Conservation (phyloP, 37 sponge, comb jelly and placozoan species). For the Agelas oroides region DNA sequence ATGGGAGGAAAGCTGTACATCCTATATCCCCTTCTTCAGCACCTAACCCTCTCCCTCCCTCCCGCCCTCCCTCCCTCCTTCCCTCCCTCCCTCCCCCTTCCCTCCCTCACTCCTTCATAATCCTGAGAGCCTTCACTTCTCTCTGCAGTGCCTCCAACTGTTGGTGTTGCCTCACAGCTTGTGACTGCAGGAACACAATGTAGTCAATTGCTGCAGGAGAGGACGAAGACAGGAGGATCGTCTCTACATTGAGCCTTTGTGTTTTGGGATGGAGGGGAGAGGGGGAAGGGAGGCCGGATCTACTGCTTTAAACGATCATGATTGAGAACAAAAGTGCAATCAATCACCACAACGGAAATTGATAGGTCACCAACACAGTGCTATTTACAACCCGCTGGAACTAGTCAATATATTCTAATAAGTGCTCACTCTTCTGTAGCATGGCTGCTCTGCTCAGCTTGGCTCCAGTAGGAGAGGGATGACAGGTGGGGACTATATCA, state of each 20-base stretch:
- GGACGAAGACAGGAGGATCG: no score
- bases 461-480: conserved; percentile 59
- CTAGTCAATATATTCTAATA: no score
- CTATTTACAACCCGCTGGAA: no score
- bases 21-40: no score
- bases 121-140: conserved; percentile 85
- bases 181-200: conserved; percentile 62
- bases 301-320: not conserved
- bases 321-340: not conserved
- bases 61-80: not conserved
- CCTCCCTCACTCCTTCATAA: conserved; percentile 88
- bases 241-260: no score
- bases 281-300: not conserved
- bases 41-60: no score
- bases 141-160: conserved; percentile 68
- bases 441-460: conserved; percentile 84
- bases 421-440: conserved; percentile 74
- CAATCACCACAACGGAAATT: no score
- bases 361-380: no score
- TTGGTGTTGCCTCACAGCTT: conserved; percentile 52
- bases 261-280: no score
- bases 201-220: conserved; percentile 76
- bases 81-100: not conserved
- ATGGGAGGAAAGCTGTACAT: no score
- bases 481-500: conserved; percentile 76